phyloP scores from a whole-genome alignment of 1,140 invertebrate genomes.

The Chionoecetes opilio region DNA sequence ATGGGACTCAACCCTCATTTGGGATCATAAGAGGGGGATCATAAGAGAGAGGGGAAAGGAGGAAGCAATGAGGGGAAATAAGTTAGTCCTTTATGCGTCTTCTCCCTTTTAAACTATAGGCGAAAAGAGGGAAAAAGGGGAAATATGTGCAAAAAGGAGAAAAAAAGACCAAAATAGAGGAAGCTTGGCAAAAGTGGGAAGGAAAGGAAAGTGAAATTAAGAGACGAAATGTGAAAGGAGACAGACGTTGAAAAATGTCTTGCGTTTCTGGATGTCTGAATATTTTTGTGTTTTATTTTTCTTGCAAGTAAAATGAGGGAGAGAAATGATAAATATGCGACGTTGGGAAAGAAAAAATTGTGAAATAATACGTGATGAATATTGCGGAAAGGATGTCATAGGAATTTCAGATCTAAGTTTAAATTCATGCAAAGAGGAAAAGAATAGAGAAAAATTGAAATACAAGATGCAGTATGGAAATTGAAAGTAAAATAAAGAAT shows the following conservation, averaged over 20 bases:
- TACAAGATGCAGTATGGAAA: no score
- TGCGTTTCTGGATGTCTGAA: background rate
- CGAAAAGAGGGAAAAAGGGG: background rate
- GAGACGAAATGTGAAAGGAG: background rate
- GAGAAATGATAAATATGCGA: background rate
- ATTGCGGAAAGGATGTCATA: slow-evolving; percentile 12
- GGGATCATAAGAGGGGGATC: background rate
- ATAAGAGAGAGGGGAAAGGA: background rate
- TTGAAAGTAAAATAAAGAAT: no score
- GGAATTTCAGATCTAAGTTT: background rate
- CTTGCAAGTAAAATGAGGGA: background rate
- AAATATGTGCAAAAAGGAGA: background rate
- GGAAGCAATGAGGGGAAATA: background rate
- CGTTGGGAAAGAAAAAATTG: background rate
- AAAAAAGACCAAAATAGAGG: background rate
- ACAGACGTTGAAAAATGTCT: background rate
- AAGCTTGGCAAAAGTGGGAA: background rate
- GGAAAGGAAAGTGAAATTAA: slow-evolving; percentile 30
- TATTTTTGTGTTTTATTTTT: background rate
- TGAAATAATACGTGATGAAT: background rate
- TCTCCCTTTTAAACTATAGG: background rate
- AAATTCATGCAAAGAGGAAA: background rate
- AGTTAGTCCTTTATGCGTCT: background rate
- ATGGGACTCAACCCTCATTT: background rate
- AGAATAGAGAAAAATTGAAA: background rate